Evolutionary conservation across 2,113 vertebrate species (phyloP), one percentile per base, ranked within the genome.

Genomic region (Lagopus muta): DNA sequence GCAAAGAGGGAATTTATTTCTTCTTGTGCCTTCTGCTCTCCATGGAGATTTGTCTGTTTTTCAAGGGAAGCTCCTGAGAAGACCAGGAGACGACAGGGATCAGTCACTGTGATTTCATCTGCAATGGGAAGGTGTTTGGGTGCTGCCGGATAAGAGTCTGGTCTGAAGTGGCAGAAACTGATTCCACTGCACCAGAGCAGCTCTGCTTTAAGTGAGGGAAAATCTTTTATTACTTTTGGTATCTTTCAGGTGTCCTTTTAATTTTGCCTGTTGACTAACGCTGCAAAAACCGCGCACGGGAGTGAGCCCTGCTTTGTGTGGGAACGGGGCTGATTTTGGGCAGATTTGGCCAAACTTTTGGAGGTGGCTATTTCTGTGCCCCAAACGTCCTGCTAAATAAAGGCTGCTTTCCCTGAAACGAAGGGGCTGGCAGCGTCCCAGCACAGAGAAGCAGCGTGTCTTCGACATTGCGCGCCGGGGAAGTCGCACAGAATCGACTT

Each of bases 241-340:
- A 32, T 20, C 69, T 90, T 74, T 67, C 19, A 81, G 38, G 34
- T 24, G 11, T 38, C 6, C 0, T 34, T 93, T 94, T 18, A 45
- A 43, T 82, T 82, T 64, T 38, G 5, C 25, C 16, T 1, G 3
- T 40, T 86, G 70, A 48, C 42, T 87, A 54, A 36, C 0, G 0
- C 74, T 4, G 24, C 8, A n/a, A 67, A 87, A 43, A 13, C 4
- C 0, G 0, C 1, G 11, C 48, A 45, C 2, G 25, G 50, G 25
- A 5, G 30, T 22, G 45, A 57, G 1, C 25, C 21, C 25, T 2
- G 13, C 38, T 90, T 28, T 0, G 0, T 22, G 61, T 3, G 1
- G 55, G 28, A 6, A 34, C 0, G 5, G n/a, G 64, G 20, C 55
- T 2, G 0, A 20, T 48, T 85, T 20, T 10, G 43, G 72, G 34